Base-by-base conservation (phyloP, 2,797 vertebrate species). In the Sebastes trivittatus region DNA sequence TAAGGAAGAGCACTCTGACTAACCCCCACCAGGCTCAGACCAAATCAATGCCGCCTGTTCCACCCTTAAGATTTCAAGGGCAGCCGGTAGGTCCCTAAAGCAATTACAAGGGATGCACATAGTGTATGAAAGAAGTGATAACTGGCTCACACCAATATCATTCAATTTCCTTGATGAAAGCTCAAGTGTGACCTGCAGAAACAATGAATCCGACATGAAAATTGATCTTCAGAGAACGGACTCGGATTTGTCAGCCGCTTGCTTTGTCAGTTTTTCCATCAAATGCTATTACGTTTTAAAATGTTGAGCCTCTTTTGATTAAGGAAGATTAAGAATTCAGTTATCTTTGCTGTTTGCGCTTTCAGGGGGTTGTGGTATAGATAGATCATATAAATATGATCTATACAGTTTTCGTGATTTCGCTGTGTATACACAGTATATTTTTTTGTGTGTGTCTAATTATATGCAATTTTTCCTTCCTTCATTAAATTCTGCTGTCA, bases 51-150 rank as follows among this genome's bases (percentile, higher is more conserved):
- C 36, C 59, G 78, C 23, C 65, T 56, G 20, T 34, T 75, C 67
- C 5, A 27, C 23, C 67, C 75, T 76, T 83, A 62, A 68, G 75
- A 74, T 38, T 66, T 74, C 29, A 61, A 56, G 60, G 84, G 62
- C 20, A 64, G 42, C 77, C 63, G 56, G 46, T 10, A 54, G 49
- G 65, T 56, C 64, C 72, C 72, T 80, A 85, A 91, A 77, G 85
- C 59, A 87, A 90, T 92, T 87, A 85, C 29, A 77, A 30, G 7
- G 16, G 42, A 72, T 58, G 52, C 32, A 27, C 23, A 56, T n/a
- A 42, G 66, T 30, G 69, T 60, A 77, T 72, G 49, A 85, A 82
- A 76, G 75, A 64, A 86, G 75, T 75, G 62, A 85, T 82, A 81
- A 85, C 66, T 78, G 61, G 71, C 68, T 88, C 75, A 70, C 38